Evolutionary conservation across 2,797 vertebrate species (phyloP), one percentile per base, ranked within the genome.

Genomic region (Adrianichthys oophorus): DNA sequence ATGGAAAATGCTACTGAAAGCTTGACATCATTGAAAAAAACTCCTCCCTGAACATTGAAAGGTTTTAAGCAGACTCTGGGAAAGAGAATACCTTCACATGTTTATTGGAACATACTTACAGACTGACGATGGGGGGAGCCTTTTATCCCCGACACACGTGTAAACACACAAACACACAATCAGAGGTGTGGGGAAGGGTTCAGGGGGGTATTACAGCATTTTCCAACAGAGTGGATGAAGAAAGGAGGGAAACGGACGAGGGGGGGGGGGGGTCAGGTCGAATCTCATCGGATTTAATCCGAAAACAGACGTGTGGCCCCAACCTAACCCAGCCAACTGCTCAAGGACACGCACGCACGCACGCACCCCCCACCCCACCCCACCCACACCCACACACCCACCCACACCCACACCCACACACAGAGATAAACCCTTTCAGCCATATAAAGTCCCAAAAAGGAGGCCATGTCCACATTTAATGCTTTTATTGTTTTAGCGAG

Each of bases 271-370:
- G 62, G 32, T 3, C 8, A 13, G 32, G 59, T 68, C 0, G 10
- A 58, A 71, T 75, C 66, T 71, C 70, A 78, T 80, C 50, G 45
- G 51, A 37, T 70, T 80, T 63, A 76, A 76, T 72, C 68, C 56
- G 13, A 18, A 45, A 41, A 65, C 75, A 78, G 75, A 80, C 68
- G 4, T 71, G 43, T 71, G 43, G 24, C 26, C 56, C 49, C 46
- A 1, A 49, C 52, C 18, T 4, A 48, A 26, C 56, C 15, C n/a
- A 1, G 0, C 61, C 48, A 60, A 59, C 62, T 54, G 63, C 72
- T 71, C 55, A 54, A 62, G 48, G 52, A 37, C 52, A 49, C 74
- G 61, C 63, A 61, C 51, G 15, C 26, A 75, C 50, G 52, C n/a
- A n/a, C n/a, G n/a, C n/a, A n/a, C n/a, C n/a, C n/a, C n/a, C n/a